A percentile compares a stretch with the other conserved stretches of the same genome.
These are phyloP conservation scores for Scaptomyza montana DNA, from an alignment of 1,140 invertebrate genomes.

Conservation along the genomic window DNA sequence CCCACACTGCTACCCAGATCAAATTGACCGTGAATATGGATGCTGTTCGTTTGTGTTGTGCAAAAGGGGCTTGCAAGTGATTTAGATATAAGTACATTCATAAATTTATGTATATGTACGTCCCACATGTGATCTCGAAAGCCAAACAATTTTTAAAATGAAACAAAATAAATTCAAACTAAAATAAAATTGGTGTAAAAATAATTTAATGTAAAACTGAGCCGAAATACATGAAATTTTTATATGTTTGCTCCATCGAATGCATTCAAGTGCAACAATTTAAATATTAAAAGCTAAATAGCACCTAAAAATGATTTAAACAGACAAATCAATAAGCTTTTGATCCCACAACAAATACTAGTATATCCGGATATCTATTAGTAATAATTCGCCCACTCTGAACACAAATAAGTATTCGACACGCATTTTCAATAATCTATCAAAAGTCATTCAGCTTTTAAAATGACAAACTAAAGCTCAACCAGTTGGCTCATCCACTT, in stretches of 20 bases:
- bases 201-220: too few species aligned
- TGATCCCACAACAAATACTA: constrained; percentile 2
- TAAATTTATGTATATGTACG: constrained; percentile 5
- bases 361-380: not conserved
- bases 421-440: constrained; percentile 28
- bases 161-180: constrained; percentile 7
- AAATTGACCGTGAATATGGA: constrained; percentile 72
- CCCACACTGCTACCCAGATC: constrained; percentile 20
- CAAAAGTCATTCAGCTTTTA: constrained; percentile 5
- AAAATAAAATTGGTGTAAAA: too few species aligned
- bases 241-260: not conserved
- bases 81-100: constrained; percentile 8
- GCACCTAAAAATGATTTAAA: not conserved
- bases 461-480: not conserved
- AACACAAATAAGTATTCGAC: not conserved
- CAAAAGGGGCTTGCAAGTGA: constrained; percentile 21
- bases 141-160: constrained; percentile 12
- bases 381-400: constrained; percentile 6
- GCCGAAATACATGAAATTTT: constrained; percentile 4
- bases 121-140: constrained; percentile 26
- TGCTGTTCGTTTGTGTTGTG: constrained; percentile 16
- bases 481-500: not conserved
- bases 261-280: not conserved
- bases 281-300: constrained; percentile 6
- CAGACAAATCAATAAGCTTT: not conserved